Percentiles rank a stretch among this genome's conserved stretches.
These are phyloP conservation scores for Acronicta psi DNA, from an alignment of 2,888 invertebrate species.

Conservation along the genomic window DNA sequence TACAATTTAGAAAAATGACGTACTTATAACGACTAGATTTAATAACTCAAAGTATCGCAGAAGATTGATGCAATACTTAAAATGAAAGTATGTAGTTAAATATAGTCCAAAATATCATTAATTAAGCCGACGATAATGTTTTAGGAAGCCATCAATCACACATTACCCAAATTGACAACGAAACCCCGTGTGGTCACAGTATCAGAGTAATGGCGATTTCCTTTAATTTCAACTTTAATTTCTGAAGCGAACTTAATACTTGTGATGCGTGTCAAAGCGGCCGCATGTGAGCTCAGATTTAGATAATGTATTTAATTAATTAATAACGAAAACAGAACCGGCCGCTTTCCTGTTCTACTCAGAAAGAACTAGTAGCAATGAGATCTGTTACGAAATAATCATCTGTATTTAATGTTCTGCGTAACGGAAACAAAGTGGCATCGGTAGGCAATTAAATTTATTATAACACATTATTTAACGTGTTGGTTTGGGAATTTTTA, in stretches of 20 bases:
- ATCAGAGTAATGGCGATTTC: slow-evolving; percentile 48
- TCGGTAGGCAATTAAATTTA: slow-evolving; percentile 51
- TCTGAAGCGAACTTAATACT: slow-evolving; percentile 38
- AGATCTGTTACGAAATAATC: slow-evolving; percentile 68
- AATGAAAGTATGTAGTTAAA: slow-evolving; percentile 10
- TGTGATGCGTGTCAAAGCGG: slow-evolving; percentile 52
- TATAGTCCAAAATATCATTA: slow-evolving; percentile 16
- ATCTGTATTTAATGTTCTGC: slow-evolving; percentile 41
- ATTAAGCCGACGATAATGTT: slow-evolving; percentile 33
- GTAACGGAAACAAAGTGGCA: slow-evolving; percentile 55
- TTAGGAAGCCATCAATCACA: slow-evolving; percentile 50
- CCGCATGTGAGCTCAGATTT: slow-evolving; percentile 57
- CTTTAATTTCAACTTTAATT: slow-evolving; percentile 45
- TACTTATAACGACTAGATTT: too few species aligned
- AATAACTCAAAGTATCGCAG: too few species aligned
- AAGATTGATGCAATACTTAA: background rate
- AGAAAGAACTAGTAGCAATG: slow-evolving; percentile 66
- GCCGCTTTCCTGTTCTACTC: slow-evolving; percentile 70
- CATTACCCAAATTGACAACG: slow-evolving; percentile 33
- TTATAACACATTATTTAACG: slow-evolving; percentile 53
- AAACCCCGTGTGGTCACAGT: slow-evolving; percentile 32
- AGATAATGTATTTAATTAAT: slow-evolving; percentile 74
- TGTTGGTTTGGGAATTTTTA: slow-evolving; percentile 35
- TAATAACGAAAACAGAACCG: slow-evolving; percentile 70
- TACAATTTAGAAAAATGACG: too few species aligned